Evolutionary conservation across 2,797 vertebrate genomes (phyloP), one percentile per base, ranked within the genome.

Genomic region (Neopelma chrysocephalum): DNA sequence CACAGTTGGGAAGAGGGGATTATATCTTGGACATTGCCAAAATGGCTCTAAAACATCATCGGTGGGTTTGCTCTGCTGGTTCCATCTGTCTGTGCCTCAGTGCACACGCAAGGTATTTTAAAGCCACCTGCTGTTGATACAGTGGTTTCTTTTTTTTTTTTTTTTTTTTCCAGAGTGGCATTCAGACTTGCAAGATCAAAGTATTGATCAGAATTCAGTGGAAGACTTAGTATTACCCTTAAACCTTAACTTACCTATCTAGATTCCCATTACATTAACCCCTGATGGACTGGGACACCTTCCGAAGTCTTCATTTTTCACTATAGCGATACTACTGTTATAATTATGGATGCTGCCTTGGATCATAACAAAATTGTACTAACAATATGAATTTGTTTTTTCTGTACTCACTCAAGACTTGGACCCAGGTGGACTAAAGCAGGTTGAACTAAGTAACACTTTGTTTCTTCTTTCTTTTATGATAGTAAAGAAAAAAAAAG

Each of bases 11-110:
- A 95, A 62, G 38, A 93, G 80, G 83, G 94, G 90, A 94, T 57
- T 72, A 57, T 47, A 77, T 32, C 36, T 43, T 60, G 48, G 32
- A 68, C 10, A 6, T 61, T 87, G 91, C 90, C 91, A 94, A 94
- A 97, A 82, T 57, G 71, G 27, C 64, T 93, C 91, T 94, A 78
- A 91, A 94, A 54, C 45, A 90, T 71, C 64, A 68, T 40, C 1
- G 3, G 27, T 94, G 62, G 22, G 77, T 90, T 93, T 93, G 93
- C 70, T 97, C 71, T 92, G 68, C 86, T 95, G 48, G 25, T 92
- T 95, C 93, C 96, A 92, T 95, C 96, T 95, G 94, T 57, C 78
- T 92, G 82, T 87, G 86, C 47, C 90, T 94, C 78, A 87, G 53
- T 78, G 64, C 50, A 87, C 83, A 87, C 26, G 23, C 38, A 90